Evolutionary conservation across 35 echinoderm and acorn worm genomes (phyloP), one percentile per base, ranked within the genome.

Genomic region (Diadema setosum): DNA sequence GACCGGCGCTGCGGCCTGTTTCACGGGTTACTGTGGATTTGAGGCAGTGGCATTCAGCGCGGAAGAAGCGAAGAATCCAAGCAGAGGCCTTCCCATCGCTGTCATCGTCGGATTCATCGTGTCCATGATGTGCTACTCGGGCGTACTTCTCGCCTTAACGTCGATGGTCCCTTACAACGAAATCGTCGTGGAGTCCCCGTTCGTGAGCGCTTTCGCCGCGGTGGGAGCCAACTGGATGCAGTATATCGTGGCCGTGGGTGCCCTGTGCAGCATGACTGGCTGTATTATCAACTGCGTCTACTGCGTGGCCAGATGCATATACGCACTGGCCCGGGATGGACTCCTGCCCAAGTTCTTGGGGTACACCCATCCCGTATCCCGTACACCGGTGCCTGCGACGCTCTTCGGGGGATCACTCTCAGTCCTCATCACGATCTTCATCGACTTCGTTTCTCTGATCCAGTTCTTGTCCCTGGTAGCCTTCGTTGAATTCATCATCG

Each of bases 1-100:
- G 78, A 95, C 88, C 18, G 93, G 93, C 32, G 88, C 93, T 26
- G 93, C 93, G 16, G 87, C 93, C 16, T 95, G 93, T 86, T 95
- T 95, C 43, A 90, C 88, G 3, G 93, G 87, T 0, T 95, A 90
- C 45, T 90, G 88, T 49, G 93, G 93, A 1, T 95, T 95, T 59
- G 93, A 95, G 42, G 87, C 87, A 3, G 86, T 95, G 4, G 93
- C 93, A 26, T 90, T 89, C 42, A 90, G 88, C 64, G 93, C 87
- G 2, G 93, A 95, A 49, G 93, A 95, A 64, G 93, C 93, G 41
- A 90, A 87, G 43, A 34, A 95, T 61, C 93, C 93, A 0, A 87
- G 74, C 46, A 61, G 83, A 44, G 88, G 87, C 32, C 84, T 95
- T 65, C 93, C 93, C 6, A 95, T 95, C 34, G 93, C 82, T 1